Conservation (phyloP, 2,113 vertebrate species). For the Phrynosoma platyrhinos region DNA sequence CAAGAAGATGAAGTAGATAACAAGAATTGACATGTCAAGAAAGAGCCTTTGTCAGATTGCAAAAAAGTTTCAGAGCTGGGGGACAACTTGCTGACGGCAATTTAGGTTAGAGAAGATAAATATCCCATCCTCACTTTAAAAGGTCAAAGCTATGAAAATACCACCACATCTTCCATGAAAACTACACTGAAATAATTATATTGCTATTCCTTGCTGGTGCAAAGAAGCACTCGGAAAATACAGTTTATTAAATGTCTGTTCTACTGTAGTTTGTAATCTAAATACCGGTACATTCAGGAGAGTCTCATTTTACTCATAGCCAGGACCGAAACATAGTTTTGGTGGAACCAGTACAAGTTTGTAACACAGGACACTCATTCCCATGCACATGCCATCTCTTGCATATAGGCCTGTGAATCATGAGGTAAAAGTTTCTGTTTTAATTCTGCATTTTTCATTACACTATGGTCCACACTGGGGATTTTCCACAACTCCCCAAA, state of each 20-base stretch:
- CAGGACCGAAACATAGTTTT: neutral
- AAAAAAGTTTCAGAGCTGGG: constrained; percentile 31
- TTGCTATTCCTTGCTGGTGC: constrained; percentile 7
- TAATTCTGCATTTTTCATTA: too few relatives aligned
- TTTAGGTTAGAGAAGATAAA: constrained; percentile 50
- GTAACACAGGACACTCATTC: too few relatives aligned
- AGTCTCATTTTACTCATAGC: neutral
- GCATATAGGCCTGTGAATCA: too few relatives aligned
- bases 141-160: constrained; percentile 48
- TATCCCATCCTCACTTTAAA: constrained; percentile 40
- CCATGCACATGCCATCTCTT: too few relatives aligned
- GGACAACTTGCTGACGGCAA: constrained; percentile 42
- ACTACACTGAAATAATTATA: constrained; percentile 34
- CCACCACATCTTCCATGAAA: constrained; percentile 30
- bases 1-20: constrained; percentile 48
- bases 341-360: too few relatives aligned
- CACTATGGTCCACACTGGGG: too few relatives aligned
- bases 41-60: constrained; percentile 32
- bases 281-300: neutral
- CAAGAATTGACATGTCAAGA: constrained; percentile 42
- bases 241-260: constrained; percentile 13
- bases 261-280: constrained; percentile 4
- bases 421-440: too few relatives aligned
- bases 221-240: constrained; percentile 25
- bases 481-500: too few relatives aligned